These are phyloP conservation scores for Sinocyclocheilus rhinocerous DNA, from an alignment of 2,113 vertebrate species.

Conservation along the genomic window DNA sequence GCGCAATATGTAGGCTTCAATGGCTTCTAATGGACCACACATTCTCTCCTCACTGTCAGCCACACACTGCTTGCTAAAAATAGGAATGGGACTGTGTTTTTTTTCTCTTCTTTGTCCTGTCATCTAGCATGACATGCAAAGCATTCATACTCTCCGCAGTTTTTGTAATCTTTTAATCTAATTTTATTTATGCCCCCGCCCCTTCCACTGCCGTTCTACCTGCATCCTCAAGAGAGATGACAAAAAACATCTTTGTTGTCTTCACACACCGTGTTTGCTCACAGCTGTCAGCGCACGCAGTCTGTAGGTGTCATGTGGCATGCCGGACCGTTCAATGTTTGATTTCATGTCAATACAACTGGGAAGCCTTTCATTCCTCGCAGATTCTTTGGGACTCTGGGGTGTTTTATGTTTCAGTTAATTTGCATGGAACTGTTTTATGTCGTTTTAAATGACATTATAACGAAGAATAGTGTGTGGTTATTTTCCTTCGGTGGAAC, in stretches of 20 bases:
- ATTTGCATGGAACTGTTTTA: not conserved
- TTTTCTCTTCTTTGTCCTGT: not conserved
- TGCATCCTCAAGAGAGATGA: constrained; percentile 44
- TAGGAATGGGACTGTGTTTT: constrained; percentile 26
- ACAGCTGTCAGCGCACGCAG: constrained; percentile 39
- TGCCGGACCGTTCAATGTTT: constrained; percentile 34
- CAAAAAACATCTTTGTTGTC: constrained; percentile 57
- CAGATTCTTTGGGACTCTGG: not conserved
- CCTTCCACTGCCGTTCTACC: not conserved
- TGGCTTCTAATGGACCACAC: constrained; percentile 69
- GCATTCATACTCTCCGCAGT: not conserved
- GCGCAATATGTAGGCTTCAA: constrained; percentile 61
- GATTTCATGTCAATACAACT: constrained; percentile 42
- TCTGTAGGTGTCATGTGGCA: constrained; percentile 46
- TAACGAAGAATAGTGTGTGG: not conserved
- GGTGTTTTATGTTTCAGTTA: not conserved
- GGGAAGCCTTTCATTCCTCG: constrained; percentile 1
- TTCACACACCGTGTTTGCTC: constrained; percentile 58
- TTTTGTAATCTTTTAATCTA: constrained; percentile 47
- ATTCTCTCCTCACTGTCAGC: constrained; percentile 26
- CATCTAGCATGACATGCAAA: constrained; percentile 14
- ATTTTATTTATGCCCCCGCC: constrained; percentile 40
- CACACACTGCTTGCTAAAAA: constrained; percentile 49
- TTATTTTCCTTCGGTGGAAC: not conserved
- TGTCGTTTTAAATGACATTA: constrained; percentile 15